Base-by-base conservation (phyloP, 2,888 invertebrate species). In the Criorhina ranunculi region DNA sequence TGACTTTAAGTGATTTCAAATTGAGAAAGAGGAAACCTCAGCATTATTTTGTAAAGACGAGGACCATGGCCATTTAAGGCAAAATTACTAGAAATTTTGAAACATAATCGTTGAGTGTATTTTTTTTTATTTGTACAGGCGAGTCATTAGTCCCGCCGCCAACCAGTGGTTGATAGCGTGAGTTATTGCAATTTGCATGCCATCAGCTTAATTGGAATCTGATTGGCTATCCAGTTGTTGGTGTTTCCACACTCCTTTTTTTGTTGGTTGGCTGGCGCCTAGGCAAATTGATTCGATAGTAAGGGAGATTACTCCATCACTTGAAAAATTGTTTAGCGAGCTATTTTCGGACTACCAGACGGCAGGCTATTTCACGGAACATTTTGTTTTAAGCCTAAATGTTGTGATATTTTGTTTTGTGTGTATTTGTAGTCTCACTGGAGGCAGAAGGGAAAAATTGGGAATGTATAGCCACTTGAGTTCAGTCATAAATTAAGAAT, bases 351-450 rank as follows among this genome's bases (percentile, higher is more conserved):
- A 24, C 17, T 31, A 44, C 53, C 62, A 53, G 62, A 53, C 55
- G 42, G 24, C n/a, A 24, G 44, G 44, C 73, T 44, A 64, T 55
- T 62, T 73, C 37, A 62, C 62, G 60, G 62, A 7, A 33, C 44
- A 62, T 75, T 53, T 64, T 55, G 33, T 62, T 73, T 53, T 60
- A 53, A 24, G 24, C 24, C n/a, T n/a, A n/a, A 31, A 5, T 40
- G 53, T 12, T 9, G 51, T 51, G 37, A 51, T 40, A 29, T 37
- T 51, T 24, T 12, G 53, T 29, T 29, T 40, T 51, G 15, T 37
- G 11, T 42, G 15, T 57, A 44, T 35, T 44, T n/a, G 9, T 33
- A 31, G 33, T 12, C 29, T 35, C 40, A 40, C 59, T 40, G 24
- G 12, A 11, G 19, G 19, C 7, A 19, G n/a, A n/a, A 12, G 4